phyloP scores from a whole-genome alignment of 92 coral and sea anemone species.

The Epizoanthus fatuus region DNA sequence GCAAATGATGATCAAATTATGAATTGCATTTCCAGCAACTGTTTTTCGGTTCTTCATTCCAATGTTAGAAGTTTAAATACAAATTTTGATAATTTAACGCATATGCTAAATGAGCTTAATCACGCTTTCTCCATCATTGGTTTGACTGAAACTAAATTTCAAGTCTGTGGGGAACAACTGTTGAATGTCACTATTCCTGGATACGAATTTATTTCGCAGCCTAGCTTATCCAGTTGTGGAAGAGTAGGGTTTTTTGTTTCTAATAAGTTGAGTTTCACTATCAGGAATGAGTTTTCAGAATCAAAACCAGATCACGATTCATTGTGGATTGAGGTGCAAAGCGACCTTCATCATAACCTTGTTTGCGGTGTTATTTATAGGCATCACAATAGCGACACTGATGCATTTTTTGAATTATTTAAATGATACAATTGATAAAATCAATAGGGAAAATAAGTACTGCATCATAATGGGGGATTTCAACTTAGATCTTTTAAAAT shows the following conservation, averaged over 20 bases:
- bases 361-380: constrained; percentile 22
- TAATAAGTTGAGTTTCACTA: constrained; percentile 2
- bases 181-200: constrained; percentile 16
- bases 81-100: too few species aligned
- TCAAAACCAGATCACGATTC: too few species aligned
- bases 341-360: not conserved
- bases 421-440: too few species aligned
- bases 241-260: constrained; percentile 44
- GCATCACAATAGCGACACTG: not conserved
- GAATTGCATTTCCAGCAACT: too few species aligned
- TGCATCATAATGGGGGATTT: constrained; percentile 13
- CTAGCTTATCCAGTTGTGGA: constrained; percentile 44
- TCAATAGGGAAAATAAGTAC: not conserved
- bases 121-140: constrained; percentile 61
- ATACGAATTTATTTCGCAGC: constrained; percentile 44
- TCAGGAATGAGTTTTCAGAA: not conserved
- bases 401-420: not conserved
- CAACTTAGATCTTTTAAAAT: constrained; percentile 48
- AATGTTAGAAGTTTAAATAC: too few species aligned
- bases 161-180: not conserved
- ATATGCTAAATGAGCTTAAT: too few species aligned
- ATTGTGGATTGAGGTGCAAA: constrained; percentile 16
- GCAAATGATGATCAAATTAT: too few species aligned
- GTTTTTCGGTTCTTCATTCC: too few species aligned
- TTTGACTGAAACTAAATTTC: constrained; percentile 50